A percentile compares a stretch with the other conserved stretches of the same genome.
Conservation (phyloP, 2,113 vertebrate species). For the Tupaia chinensis region DNA sequence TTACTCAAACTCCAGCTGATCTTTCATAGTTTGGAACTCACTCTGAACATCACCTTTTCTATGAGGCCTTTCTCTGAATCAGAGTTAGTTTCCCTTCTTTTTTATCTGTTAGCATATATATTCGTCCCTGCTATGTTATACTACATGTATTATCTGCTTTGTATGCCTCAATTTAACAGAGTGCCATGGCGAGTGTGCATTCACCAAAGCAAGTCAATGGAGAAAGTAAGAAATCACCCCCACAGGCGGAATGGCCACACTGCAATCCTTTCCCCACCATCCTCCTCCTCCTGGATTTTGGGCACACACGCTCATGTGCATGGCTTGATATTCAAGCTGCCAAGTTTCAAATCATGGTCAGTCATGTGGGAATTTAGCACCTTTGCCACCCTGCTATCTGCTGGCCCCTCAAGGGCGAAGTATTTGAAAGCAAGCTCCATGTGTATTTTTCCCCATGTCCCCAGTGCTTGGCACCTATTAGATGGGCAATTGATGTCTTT, state of each 20-base stretch:
- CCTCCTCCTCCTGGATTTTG: no score
- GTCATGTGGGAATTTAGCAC: no score
- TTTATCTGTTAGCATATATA: background rate
- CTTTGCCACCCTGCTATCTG: no score
- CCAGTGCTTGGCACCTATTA: background rate
- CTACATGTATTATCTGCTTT: background rate
- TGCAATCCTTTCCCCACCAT: no score
- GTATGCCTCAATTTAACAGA: background rate
- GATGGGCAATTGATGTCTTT: background rate
- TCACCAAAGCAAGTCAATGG: no score
- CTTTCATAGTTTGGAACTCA: background rate
- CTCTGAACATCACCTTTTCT: background rate
- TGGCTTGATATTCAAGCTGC: no score
- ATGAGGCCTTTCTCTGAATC: background rate
- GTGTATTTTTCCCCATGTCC: background rate
- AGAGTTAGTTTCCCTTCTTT: background rate
- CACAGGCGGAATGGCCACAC: no score
- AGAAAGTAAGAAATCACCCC: no score
- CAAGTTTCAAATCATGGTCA: no score
- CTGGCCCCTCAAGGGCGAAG: background rate
- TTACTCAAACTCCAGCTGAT: background rate
- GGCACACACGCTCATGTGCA: no score
- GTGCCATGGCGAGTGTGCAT: no score
- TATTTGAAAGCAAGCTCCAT: background rate
- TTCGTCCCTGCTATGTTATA: background rate